Conservation (phyloP, 2,113 vertebrate species). For the Lampris incognitus region DNA sequence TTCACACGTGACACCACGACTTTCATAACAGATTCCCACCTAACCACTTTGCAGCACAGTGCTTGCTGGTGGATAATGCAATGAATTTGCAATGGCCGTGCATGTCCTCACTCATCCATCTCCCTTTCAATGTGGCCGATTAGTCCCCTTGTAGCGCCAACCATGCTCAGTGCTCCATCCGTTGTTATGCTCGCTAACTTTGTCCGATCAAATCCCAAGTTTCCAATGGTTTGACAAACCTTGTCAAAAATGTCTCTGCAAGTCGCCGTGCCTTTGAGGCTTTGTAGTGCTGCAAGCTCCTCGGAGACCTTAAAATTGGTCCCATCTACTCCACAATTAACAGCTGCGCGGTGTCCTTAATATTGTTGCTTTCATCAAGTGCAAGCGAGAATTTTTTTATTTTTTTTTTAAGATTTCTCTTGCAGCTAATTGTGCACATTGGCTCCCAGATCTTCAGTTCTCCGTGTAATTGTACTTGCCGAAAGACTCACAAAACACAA, state of each 20-base stretch:
- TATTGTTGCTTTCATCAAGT: conserved; percentile 25
- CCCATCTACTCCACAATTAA: conserved; percentile 4
- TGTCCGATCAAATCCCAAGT: too few species aligned
- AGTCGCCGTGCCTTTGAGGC: conserved; percentile 27
- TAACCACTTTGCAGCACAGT: too few species aligned
- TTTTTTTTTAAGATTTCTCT: too few species aligned
- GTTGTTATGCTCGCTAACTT: background rate
- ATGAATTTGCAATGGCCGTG: too few species aligned
- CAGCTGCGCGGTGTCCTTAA: conserved; percentile 30
- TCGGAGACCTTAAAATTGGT: conserved; percentile 16
- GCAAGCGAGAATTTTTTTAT: conserved; percentile 10
- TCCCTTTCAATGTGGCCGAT: conserved; percentile 16
- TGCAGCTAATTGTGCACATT: too few species aligned
- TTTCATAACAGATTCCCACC: too few species aligned
- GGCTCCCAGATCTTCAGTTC: too few species aligned
- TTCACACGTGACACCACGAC: too few species aligned
- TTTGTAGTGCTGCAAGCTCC: conserved; percentile 41
- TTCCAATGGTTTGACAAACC: background rate
- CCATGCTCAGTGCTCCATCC: conserved; percentile 17
- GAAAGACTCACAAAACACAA: too few species aligned
- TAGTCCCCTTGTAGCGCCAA: background rate
- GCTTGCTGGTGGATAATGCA: too few species aligned
- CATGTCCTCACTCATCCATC: conserved; percentile 7
- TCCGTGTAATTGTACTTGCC: too few species aligned
- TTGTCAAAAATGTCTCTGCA: conserved; percentile 17